phyloP scores from a whole-genome alignment of 37 sponge, comb jelly and placozoan genomes.

The Haliclona indistincta region DNA sequence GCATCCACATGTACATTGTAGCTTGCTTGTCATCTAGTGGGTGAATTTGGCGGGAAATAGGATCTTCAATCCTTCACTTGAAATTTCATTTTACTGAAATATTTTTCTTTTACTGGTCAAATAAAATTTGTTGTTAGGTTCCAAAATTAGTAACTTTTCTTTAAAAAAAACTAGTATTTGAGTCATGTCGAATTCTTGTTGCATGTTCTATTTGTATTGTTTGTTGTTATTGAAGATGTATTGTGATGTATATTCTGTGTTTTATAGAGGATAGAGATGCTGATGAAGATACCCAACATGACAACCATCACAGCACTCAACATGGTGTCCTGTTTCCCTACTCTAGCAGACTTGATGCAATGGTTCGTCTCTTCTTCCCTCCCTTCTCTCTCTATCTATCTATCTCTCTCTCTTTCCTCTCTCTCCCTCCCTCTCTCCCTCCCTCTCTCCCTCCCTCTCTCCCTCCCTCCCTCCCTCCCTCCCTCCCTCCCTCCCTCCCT shows the following conservation, averaged over 20 bases:
- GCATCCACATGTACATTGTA: background rate
- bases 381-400: background rate
- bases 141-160: too few relatives aligned
- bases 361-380: background rate
- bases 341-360: constrained; percentile 1
- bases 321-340: constrained; percentile 9
- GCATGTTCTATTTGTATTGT: background rate
- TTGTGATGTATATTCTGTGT: background rate
- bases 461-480: constrained; percentile 22
- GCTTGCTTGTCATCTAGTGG: background rate
- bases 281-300: constrained; percentile 28
- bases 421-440: constrained; percentile 15
- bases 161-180: too few relatives aligned
- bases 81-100: too few relatives aligned
- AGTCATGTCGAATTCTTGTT: background rate
- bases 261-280: constrained; percentile 16
- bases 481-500: constrained; percentile 13
- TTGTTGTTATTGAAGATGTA: background rate
- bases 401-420: background rate
- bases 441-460: constrained; percentile 15
- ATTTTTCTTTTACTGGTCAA: too few relatives aligned
- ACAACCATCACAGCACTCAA: constrained; percentile 21
- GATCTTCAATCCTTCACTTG: too few relatives aligned
- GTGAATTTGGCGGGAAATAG: background rate
- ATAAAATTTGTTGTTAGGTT: too few relatives aligned